Evolutionary conservation across 2,888 invertebrate genomes (phyloP).

Genomic region (Tortrix viridana): DNA sequence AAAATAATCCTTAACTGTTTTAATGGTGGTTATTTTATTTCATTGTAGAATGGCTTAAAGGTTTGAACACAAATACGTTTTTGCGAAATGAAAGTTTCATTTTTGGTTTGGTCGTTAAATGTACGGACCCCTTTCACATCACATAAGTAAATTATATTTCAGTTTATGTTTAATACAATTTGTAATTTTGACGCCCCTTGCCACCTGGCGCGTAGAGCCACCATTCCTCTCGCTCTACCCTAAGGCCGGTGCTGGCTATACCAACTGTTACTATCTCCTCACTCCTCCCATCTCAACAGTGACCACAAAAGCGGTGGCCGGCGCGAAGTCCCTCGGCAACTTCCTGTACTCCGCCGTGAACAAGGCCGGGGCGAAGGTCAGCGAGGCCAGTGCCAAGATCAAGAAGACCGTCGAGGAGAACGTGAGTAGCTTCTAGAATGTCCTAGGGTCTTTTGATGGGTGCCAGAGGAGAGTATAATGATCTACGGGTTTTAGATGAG

Average conservation of each 20-base stretch:
- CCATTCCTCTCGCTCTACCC: too few relatives aligned
- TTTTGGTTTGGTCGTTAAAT: too few relatives aligned
- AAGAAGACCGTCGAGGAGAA: constrained; percentile 98
- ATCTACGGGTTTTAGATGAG: too few relatives aligned
- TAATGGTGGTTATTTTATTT: not conserved
- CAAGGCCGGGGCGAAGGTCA: constrained; percentile 96
- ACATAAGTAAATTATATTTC: too few relatives aligned
- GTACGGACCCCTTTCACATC: too few relatives aligned
- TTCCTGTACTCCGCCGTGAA: constrained; percentile 98
- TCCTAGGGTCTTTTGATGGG: not conserved
- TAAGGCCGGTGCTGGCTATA: not conserved
- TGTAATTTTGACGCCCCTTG: too few relatives aligned
- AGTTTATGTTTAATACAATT: too few relatives aligned
- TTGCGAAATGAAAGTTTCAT: too few relatives aligned
- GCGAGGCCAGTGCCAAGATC: constrained; percentile 95
- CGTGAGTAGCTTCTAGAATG: constrained; percentile 85
- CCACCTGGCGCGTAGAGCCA: too few relatives aligned
- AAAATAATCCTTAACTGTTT: not conserved
- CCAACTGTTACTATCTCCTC: not conserved
- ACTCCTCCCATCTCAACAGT: constrained; percentile 76
- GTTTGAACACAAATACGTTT: too few relatives aligned
- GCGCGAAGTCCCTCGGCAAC: constrained; percentile 95
- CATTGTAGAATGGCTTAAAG: too few relatives aligned
- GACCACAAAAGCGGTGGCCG: constrained; percentile 94
- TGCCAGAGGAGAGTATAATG: not conserved